Percentiles rank a stretch among this genome's conserved stretches.
Conservation (phyloP, 30 jellyfish, hydroid and myxozoan genomes). For the Phacellophora camtschatica region DNA sequence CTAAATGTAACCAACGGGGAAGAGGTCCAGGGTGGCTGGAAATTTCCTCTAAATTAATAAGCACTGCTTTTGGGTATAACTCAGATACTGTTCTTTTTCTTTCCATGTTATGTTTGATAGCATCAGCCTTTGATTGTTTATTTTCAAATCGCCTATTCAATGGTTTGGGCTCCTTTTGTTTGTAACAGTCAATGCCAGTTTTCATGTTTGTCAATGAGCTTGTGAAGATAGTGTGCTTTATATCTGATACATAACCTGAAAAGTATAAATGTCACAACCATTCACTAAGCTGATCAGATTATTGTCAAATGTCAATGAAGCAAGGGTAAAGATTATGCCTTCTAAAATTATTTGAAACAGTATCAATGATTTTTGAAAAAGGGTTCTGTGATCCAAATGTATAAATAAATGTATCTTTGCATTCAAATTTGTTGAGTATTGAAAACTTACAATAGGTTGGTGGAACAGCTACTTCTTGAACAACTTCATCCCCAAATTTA, state of each 20-base stretch:
- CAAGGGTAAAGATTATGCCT: too few species aligned
- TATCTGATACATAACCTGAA: background rate
- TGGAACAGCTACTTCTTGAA: slow-evolving; percentile 33
- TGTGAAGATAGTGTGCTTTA: background rate
- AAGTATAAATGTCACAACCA: background rate
- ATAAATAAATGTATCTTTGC: too few species aligned
- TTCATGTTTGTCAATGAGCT: background rate
- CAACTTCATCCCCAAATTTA: slow-evolving; percentile 43
- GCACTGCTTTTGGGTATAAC: background rate
- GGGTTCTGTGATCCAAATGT: too few species aligned
- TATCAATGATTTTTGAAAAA: too few species aligned
- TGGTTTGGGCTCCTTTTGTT: background rate
- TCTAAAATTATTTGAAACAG: too few species aligned
- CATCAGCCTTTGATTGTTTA: background rate
- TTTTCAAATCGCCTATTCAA: background rate
- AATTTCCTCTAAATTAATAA: too few species aligned
- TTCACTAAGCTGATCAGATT: too few species aligned
- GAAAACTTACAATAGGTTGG: slow-evolving; percentile 22
- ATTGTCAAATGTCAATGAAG: too few species aligned
- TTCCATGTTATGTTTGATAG: background rate
- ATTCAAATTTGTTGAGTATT: too few species aligned
- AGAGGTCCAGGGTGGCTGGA: too few species aligned
- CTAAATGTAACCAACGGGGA: too few species aligned
- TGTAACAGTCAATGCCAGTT: background rate
- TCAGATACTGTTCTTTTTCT: background rate